Evolutionary conservation across 2,797 vertebrate genomes (phyloP).

Genomic region (Coreius guichenoti): DNA sequence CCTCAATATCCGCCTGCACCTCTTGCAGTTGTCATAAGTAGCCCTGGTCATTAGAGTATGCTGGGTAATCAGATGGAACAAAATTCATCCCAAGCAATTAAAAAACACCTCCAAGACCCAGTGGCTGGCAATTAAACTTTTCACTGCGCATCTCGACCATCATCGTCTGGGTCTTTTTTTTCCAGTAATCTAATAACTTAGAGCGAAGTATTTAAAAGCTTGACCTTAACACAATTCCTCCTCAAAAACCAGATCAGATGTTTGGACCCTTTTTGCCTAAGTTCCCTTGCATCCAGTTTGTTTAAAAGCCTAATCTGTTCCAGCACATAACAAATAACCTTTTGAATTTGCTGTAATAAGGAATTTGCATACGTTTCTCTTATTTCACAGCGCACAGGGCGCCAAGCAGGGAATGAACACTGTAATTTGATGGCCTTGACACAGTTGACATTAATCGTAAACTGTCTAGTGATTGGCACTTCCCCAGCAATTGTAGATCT

Average conservation of each 20-base stretch:
- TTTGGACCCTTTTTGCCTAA: background rate
- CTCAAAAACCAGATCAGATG: conserved; percentile 25
- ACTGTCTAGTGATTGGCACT: conserved; percentile 81
- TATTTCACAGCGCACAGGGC: conserved; percentile 53
- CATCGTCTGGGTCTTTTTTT: conserved; percentile 31
- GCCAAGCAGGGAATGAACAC: conserved; percentile 57
- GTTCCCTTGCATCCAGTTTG: conserved; percentile 22
- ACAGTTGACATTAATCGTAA: conserved; percentile 84
- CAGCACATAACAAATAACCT: conserved; percentile 48
- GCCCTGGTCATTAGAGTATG: conserved; percentile 61
- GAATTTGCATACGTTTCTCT: conserved; percentile 51
- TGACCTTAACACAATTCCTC: conserved; percentile 19
- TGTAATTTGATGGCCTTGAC: conserved; percentile 69
- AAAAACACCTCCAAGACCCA: conserved; percentile 56
- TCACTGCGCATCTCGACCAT: conserved; percentile 33
- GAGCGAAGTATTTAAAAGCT: conserved; percentile 29
- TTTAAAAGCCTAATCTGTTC: conserved; percentile 37
- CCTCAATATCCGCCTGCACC: conserved; percentile 54
- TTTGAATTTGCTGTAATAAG: conserved; percentile 47
- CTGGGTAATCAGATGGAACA: conserved; percentile 58
- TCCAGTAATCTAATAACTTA: conserved; percentile 22
- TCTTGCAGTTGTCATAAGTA: conserved; percentile 59
- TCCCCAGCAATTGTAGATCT: conserved; percentile 90
- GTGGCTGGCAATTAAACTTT: conserved; percentile 53
- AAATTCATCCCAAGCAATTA: conserved; percentile 62